A percentile compares a stretch with the other conserved stretches of the same genome.
These are phyloP conservation scores for Perca schrenkii DNA, from an alignment of 2,113 vertebrate genomes.

Conservation along the genomic window DNA sequence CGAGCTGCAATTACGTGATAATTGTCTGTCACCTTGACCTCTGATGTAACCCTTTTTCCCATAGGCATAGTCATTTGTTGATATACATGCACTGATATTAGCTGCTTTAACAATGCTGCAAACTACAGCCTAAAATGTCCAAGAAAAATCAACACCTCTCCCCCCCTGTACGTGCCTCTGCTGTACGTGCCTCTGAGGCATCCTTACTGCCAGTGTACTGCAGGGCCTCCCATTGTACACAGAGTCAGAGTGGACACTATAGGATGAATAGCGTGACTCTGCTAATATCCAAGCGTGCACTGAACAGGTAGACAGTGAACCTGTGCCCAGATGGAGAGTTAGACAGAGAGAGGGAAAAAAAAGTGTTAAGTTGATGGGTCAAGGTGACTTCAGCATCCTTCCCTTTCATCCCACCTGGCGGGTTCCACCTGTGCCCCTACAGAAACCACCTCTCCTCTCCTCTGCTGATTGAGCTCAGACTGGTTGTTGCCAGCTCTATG, in stretches of 20 bases:
- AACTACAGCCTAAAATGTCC: neutral
- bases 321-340: conserved; percentile 31
- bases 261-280: conserved; percentile 24
- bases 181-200: neutral
- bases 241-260: conserved; percentile 10
- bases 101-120: neutral
- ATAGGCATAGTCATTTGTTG: neutral
- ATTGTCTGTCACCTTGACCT: neutral
- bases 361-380: conserved; percentile 39
- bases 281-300: neutral
- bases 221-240: neutral
- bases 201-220: neutral
- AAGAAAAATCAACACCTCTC: neutral
- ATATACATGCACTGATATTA: neutral
- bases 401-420: conserved; percentile 62
- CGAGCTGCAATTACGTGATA: neutral
- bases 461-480: conserved; percentile 63
- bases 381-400: conserved; percentile 68
- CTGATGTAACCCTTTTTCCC: neutral
- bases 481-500: conserved; percentile 55
- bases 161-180: neutral
- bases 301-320: conserved; percentile 9
- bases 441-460: conserved; percentile 45
- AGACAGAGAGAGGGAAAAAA: neutral
- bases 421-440: conserved; percentile 66